Conservation (phyloP, 2,113 vertebrate species). For the Micromys minutus region DNA sequence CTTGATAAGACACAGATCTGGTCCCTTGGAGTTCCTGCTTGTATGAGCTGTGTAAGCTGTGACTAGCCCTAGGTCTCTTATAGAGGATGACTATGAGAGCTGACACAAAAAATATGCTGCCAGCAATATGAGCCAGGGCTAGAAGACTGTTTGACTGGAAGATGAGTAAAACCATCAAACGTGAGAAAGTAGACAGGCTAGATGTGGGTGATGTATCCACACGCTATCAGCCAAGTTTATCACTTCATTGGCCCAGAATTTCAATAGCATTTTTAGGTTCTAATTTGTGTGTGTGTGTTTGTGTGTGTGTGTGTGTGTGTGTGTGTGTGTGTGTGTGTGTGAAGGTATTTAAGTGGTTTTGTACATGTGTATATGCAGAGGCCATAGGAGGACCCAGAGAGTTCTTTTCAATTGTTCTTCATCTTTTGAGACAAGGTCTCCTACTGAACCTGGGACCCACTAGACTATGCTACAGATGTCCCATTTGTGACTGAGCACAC, state of each 20-base stretch:
- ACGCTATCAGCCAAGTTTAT: background rate
- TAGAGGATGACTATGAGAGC: background rate
- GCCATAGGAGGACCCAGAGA: background rate
- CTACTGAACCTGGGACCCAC: too few relatives aligned
- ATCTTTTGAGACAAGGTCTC: background rate
- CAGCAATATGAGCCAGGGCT: background rate
- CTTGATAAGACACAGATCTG: background rate
- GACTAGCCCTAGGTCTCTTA: background rate
- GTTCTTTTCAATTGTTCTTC: background rate
- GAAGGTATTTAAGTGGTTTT: too few relatives aligned
- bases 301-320: background rate
- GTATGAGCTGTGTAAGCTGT: fast-evolving
- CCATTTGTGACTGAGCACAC: background rate
- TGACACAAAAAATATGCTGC: background rate
- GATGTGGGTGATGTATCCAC: background rate
- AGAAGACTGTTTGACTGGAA: background rate
- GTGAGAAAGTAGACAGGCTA: background rate
- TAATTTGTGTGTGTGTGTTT: too few relatives aligned
- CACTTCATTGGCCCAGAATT: background rate
- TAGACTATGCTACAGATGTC: background rate
- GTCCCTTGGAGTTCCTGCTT: background rate
- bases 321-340: too few relatives aligned
- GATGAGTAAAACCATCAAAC: too few relatives aligned
- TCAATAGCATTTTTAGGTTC: background rate
- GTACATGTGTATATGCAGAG: background rate